A percentile compares a stretch with the other conserved stretches of the same genome.
phyloP scores from a whole-genome alignment of 2,888 invertebrate species.

The Ceriagrion tenellum region DNA sequence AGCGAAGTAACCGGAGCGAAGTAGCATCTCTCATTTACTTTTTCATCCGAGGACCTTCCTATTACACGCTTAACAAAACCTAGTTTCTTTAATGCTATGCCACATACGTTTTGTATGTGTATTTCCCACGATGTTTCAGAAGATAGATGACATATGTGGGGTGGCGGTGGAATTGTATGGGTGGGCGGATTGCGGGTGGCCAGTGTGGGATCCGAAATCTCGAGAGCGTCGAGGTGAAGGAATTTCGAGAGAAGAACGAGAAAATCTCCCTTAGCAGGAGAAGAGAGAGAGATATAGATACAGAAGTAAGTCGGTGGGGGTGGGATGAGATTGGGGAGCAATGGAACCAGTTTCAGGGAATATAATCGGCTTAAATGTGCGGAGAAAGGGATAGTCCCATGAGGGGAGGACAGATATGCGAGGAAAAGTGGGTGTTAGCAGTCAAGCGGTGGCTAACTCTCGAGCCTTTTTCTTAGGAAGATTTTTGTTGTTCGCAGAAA shows the following conservation, averaged over 20 bases:
- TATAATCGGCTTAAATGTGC: background rate
- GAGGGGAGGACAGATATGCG: background rate
- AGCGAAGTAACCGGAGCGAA: too few species aligned
- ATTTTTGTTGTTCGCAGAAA: too few species aligned
- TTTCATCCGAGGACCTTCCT: too few species aligned
- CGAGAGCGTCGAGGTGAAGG: background rate
- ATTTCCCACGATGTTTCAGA: too few species aligned
- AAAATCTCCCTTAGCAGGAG: background rate
- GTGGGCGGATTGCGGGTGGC: background rate
- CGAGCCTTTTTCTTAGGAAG: too few species aligned
- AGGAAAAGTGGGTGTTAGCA: background rate
- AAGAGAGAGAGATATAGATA: background rate
- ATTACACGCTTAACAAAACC: too few species aligned
- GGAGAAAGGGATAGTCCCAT: background rate
- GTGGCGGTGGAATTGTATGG: too few species aligned
- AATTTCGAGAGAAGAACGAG: background rate
- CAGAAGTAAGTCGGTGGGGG: background rate
- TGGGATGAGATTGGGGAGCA: background rate
- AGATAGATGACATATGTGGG: too few species aligned
- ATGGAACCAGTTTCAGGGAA: background rate
- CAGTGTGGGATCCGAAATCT: background rate
- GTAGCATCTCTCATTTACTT: too few species aligned
- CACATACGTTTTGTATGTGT: too few species aligned
- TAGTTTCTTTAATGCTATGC: too few species aligned
- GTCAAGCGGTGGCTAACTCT: background rate